phyloP scores from a whole-genome alignment of 2,888 invertebrate species.

The Coecobrya sp. region DNA sequence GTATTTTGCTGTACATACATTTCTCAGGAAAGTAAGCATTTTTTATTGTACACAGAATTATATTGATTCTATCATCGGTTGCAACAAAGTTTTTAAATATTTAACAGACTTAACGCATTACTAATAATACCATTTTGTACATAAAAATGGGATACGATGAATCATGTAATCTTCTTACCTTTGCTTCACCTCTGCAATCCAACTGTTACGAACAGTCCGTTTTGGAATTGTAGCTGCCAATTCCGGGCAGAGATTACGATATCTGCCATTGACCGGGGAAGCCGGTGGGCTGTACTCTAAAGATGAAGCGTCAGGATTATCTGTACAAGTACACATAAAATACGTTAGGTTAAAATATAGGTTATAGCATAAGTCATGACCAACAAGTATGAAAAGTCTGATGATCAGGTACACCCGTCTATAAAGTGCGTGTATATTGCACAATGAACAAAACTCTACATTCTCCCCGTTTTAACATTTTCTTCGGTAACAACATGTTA shows the following conservation, averaged over 20 bases:
- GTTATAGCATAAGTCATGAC: neutral
- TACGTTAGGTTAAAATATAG: slow-evolving; percentile 1
- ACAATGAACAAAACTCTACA: neutral
- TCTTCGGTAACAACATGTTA: slow-evolving; percentile 29
- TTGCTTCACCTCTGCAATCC: slow-evolving; percentile 83
- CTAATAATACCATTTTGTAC: neutral
- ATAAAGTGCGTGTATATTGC: neutral
- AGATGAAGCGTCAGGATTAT: slow-evolving; percentile 82
- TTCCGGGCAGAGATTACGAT: slow-evolving; percentile 85
- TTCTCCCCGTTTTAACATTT: neutral
- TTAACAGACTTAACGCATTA: neutral
- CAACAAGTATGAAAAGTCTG: slow-evolving; percentile 9
- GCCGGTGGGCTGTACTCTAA: slow-evolving; percentile 84
- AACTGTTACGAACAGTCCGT: slow-evolving; percentile 83
- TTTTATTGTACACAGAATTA: no score
- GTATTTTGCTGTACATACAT: neutral
- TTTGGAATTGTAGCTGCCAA: slow-evolving; percentile 86
- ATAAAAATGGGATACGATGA: neutral
- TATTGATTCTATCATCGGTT: neutral
- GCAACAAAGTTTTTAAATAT: neutral
- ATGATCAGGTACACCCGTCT: neutral
- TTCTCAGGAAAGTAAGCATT: neutral
- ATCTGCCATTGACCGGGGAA: slow-evolving; percentile 84
- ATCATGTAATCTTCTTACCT: slow-evolving; percentile 74
- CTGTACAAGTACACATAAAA: slow-evolving; percentile 56